Conservation (phyloP, 2,113 vertebrate species). For the Glareola pratincola region DNA sequence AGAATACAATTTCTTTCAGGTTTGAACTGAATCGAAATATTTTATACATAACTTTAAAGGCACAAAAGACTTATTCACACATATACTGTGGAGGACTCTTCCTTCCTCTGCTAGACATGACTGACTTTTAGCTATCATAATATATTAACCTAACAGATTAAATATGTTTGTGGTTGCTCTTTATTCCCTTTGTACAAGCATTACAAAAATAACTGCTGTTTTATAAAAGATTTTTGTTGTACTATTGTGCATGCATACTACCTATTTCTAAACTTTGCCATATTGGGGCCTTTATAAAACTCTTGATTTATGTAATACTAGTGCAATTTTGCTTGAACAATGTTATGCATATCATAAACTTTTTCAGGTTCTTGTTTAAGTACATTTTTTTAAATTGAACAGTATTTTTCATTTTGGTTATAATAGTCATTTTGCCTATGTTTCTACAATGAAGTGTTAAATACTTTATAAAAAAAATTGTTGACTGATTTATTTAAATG, state of each 20-base stretch:
- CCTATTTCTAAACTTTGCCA: constrained; percentile 87
- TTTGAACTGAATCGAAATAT: constrained; percentile 71
- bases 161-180: constrained; percentile 83
- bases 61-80: constrained; percentile 79
- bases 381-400: constrained; percentile 80
- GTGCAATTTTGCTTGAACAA: constrained; percentile 83
- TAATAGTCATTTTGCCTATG: constrained; percentile 80
- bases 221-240: constrained; percentile 84
- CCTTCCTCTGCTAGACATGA: constrained; percentile 74
- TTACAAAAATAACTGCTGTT: constrained; percentile 80
- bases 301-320: constrained; percentile 82
- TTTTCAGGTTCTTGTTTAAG: constrained; percentile 81
- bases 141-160: constrained; percentile 82
- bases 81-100: constrained; percentile 66
- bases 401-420: constrained; percentile 81
- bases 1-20: constrained; percentile 67
- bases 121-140: constrained; percentile 80
- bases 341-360: constrained; percentile 81
- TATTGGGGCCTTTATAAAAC: constrained; percentile 83
- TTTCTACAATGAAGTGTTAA: constrained; percentile 83
- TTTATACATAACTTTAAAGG: constrained; percentile 83
- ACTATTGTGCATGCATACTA: constrained; percentile 86
- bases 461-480: constrained; percentile 80
- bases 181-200: constrained; percentile 83
- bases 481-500: constrained; percentile 82